Evolutionary conservation across 1,140 invertebrate genomes (phyloP).

Genomic region (Drosophila albomicans): DNA sequence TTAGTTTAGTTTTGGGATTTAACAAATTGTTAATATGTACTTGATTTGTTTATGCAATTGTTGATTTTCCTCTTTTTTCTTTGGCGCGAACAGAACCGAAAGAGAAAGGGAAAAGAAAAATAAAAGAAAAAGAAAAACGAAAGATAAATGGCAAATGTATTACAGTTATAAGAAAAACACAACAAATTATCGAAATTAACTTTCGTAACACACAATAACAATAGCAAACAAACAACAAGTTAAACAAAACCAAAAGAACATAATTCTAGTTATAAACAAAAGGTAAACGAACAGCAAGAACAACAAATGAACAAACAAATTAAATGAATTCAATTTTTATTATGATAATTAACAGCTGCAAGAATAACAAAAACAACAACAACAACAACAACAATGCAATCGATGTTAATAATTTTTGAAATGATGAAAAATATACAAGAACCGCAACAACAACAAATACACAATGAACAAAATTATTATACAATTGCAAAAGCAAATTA

Average conservation of each 20-base stretch:
- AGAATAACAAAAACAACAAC: conserved; percentile 60
- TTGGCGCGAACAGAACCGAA: conserved; percentile 51
- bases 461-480: conserved; percentile 69
- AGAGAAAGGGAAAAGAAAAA: conserved; percentile 18
- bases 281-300: conserved; percentile 23
- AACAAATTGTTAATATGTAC: conserved; percentile 75
- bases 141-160: conserved; percentile 34
- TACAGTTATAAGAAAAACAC: conserved; percentile 53
- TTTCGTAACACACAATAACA: conserved; percentile 35
- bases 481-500: conserved; percentile 80
- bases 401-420: conserved; percentile 78
- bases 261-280: conserved; percentile 60
- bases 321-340: conserved; percentile 76
- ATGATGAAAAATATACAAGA: conserved; percentile 47
- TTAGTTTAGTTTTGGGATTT: conserved; percentile 40
- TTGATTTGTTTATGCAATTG: conserved; percentile 71
- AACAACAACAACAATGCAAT: conserved; percentile 66
- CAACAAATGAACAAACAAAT: conserved; percentile 46
- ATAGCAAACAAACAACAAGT: conserved; percentile 55
- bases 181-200: conserved; percentile 44
- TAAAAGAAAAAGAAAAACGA: not conserved
- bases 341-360: conserved; percentile 77
- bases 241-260: conserved; percentile 39
- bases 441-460: conserved; percentile 54
- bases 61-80: conserved; percentile 51